Evolutionary conservation across 2,113 vertebrate genomes (phyloP), one percentile per base, ranked within the genome.

Genomic region (Alectura lathami): DNA sequence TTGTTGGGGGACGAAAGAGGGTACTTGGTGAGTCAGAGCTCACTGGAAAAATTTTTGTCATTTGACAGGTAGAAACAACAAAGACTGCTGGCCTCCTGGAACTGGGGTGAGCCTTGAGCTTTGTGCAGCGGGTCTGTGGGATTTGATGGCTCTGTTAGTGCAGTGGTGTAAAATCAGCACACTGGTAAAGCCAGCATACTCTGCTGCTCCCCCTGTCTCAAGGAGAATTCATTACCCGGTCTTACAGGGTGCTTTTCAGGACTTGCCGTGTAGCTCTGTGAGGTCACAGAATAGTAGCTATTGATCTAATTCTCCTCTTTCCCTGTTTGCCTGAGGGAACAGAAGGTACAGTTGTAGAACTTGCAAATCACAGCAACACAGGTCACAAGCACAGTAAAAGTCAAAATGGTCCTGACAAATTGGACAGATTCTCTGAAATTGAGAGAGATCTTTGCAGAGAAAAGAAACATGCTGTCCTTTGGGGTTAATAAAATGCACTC

Each of bases 211-310:
- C 17, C 30, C 11, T 2, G 11, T 38, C 50, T 50, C 29, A 32
- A 0, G 0, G 18, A n/a, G 40, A 13, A 8, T 57, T 82, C n/a
- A 2, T 51, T 45, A 9, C 1, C 0, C 20, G 57, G 43, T 45
- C 36, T 62, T 32, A 15, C 1, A 5, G 22, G 23, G 4, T 82
- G 60, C 11, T 66, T 86, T 91, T 50, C n/a, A 2, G 2, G 56
- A 34, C 0, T 1, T 21, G 18, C 36, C n/a, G 3, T 18, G 68
- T 42, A 77, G 59, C 24, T 74, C 50, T 69, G 45, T 1, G 4
- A 77, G 21, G 27, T 80, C 30, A 72, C 8, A 3, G 15, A 0
- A 0, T 29, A 69, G 26, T 6, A 29, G 11, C 17, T 26, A 6
- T 15, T 60, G 57, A 47, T 74, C 20, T 40, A 8, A 0, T 56